These are phyloP conservation scores for Simalia tracyae DNA, from an alignment of 2,797 vertebrate species.

Conservation along the genomic window DNA sequence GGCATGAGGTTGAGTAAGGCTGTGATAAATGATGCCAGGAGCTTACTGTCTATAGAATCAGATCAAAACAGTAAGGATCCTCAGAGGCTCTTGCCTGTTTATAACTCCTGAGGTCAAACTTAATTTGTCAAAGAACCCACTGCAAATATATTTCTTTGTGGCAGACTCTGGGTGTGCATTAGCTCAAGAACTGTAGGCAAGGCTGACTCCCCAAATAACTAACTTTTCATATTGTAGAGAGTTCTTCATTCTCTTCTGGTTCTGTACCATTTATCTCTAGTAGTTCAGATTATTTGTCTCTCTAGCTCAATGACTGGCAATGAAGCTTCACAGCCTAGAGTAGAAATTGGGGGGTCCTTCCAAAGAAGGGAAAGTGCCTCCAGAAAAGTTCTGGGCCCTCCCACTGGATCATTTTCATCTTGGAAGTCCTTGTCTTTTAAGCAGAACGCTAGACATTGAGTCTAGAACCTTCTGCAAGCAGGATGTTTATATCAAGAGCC, in stretches of 20 bases:
- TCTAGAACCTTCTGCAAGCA: background rate
- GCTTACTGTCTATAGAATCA: background rate
- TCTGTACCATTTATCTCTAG: background rate
- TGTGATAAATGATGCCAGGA: background rate
- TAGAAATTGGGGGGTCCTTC: background rate
- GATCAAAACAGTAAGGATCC: background rate
- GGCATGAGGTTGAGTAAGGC: background rate
- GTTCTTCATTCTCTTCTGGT: background rate
- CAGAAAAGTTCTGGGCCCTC: background rate
- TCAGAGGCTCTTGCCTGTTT: fast-evolving
- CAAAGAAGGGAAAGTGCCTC: background rate
- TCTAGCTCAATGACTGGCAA: background rate
- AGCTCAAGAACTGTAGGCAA: background rate
- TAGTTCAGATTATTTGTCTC: background rate
- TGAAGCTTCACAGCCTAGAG: background rate
- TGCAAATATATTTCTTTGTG: background rate
- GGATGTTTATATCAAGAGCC: fast-evolving
- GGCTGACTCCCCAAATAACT: background rate
- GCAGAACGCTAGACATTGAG: background rate
- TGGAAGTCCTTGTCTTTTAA: background rate
- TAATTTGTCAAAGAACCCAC: slow-evolving; percentile 8
- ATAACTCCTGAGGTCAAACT: background rate
- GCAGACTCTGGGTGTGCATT: background rate
- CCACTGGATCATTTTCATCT: background rate
- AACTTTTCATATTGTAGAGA: background rate